Conservation (phyloP, 2,113 vertebrate species). For the Tupaia tana region DNA sequence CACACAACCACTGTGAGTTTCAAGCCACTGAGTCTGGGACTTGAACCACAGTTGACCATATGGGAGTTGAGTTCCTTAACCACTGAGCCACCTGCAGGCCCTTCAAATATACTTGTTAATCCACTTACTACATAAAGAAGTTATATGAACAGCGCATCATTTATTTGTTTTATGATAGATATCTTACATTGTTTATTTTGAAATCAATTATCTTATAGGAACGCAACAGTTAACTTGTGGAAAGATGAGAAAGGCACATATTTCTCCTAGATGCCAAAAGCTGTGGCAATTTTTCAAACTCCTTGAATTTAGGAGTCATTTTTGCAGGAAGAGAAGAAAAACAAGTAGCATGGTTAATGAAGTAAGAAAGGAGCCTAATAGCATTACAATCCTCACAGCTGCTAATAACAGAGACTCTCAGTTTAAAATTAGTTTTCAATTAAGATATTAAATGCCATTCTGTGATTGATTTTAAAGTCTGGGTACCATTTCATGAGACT, state of each 20-base stretch:
- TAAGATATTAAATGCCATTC: background rate
- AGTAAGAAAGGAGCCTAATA: background rate
- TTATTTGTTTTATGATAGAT: background rate
- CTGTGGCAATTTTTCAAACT: background rate
- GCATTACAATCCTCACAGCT: background rate
- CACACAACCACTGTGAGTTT: too few species aligned
- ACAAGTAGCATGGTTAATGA: background rate
- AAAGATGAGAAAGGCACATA: background rate
- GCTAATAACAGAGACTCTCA: background rate
- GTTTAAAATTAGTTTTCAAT: slow-evolving; percentile 21
- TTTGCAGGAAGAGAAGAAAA: background rate
- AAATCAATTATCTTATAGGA: background rate
- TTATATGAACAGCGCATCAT: background rate
- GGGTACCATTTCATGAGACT: background rate
- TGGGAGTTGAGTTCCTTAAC: too few species aligned
- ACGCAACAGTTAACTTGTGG: background rate
- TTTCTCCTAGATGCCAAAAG: background rate
- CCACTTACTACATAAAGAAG: background rate
- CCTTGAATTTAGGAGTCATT: background rate
- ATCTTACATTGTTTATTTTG: background rate
- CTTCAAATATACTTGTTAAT: background rate
- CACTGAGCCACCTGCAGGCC: too few species aligned
- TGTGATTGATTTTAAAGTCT: background rate
- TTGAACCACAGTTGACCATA: too few species aligned
- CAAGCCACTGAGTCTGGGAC: too few species aligned